Conservation (phyloP, 2,797 vertebrate genomes). For the Eleutherodactylus coqui region DNA sequence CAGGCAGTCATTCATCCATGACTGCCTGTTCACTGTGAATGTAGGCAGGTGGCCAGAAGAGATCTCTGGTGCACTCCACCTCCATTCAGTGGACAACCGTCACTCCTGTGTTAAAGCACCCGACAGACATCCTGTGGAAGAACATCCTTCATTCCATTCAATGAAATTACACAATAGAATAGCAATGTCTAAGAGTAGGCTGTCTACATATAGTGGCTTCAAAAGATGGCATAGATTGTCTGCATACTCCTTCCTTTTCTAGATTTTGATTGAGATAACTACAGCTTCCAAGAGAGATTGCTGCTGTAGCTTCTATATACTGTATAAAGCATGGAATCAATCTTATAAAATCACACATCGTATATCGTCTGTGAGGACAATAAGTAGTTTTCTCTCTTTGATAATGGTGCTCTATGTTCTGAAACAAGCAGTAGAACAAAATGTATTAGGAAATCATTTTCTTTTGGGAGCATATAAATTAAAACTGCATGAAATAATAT, state of each 20-base stretch:
- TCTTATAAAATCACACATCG: constrained; percentile 22
- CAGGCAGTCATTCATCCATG: no score
- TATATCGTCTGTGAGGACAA: constrained; percentile 15
- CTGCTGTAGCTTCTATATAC: not conserved
- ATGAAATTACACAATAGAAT: no score
- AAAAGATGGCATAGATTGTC: not conserved
- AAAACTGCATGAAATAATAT: not conserved
- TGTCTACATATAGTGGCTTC: not conserved
- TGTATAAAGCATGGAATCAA: not conserved
- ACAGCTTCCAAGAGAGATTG: not conserved
- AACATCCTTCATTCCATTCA: no score
- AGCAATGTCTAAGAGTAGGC: no score
- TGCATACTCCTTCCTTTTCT: not conserved
- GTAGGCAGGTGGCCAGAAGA: no score
- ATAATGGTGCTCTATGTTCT: constrained; percentile 19
- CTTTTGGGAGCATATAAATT: constrained; percentile 13
- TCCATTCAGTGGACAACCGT: no score
- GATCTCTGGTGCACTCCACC: no score
- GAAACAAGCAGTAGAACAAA: not conserved
- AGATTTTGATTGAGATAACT: not conserved
- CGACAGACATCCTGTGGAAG: no score
- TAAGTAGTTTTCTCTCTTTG: not conserved
- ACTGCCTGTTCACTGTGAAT: no score
- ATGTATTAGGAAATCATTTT: not conserved
- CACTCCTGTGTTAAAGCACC: no score